These are phyloP conservation scores for Tenebrio molitor DNA, from an alignment of 1,140 invertebrate species.

Conservation along the genomic window DNA sequence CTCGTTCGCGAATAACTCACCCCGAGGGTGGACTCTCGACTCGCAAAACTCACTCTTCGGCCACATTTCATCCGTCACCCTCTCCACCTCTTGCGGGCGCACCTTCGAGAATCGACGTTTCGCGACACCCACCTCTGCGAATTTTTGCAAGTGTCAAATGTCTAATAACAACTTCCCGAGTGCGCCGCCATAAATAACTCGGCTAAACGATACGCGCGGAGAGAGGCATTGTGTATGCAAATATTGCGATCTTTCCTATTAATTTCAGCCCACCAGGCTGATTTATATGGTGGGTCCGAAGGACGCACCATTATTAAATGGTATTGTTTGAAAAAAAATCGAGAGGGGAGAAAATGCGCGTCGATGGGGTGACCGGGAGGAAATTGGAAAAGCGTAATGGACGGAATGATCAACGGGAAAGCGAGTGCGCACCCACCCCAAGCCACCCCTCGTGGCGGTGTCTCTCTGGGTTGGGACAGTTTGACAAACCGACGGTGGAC, in stretches of 20 bases:
- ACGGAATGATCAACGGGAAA: no score
- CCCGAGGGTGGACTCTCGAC: no score
- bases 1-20: no score
- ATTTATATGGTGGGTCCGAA: slow-evolving; percentile 16
- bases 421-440: no score
- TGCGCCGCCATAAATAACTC: slow-evolving; percentile 38
- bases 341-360: no score
- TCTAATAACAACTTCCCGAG: slow-evolving; percentile 43
- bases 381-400: no score
- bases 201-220: slow-evolving; percentile 30
- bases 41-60: no score
- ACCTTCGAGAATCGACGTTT: slow-evolving; percentile 14
- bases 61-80: background rate
- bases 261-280: slow-evolving; percentile 37
- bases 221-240: slow-evolving; percentile 40
- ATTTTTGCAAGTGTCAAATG: slow-evolving; percentile 39
- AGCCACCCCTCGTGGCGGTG: no score
- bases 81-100: background rate
- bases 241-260: slow-evolving; percentile 46
- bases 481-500: no score
- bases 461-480: no score
- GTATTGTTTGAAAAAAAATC: no score
- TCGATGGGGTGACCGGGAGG: no score
- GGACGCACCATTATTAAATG: slow-evolving; percentile 36
- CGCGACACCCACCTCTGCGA: slow-evolving; percentile 14